Evolutionary conservation across 2,113 vertebrate genomes (phyloP).

Genomic region (Alosa alosa): DNA sequence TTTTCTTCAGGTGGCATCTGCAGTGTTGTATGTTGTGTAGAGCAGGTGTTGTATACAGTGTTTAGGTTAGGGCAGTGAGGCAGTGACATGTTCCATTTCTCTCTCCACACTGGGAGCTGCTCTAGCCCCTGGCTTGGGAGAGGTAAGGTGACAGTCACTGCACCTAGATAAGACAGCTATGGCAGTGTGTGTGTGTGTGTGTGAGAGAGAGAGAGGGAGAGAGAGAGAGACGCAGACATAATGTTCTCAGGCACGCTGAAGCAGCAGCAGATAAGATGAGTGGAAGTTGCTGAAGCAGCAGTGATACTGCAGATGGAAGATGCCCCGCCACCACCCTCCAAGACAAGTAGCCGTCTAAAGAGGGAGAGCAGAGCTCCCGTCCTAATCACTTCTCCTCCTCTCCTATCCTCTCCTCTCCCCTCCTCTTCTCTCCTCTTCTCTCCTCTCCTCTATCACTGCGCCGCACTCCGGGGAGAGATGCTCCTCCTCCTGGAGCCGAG

Average conservation of each 20-base stretch:
- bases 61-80: not conserved
- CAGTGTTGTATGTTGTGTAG: not conserved
- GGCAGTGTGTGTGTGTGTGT: not conserved
- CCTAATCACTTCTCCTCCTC: not conserved
- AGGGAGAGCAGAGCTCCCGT: not conserved
- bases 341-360: not conserved
- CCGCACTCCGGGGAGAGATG: too few relatives aligned
- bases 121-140: not conserved
- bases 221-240: slow-evolving; percentile 1
- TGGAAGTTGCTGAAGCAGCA: slow-evolving; percentile 11
- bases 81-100: not conserved
- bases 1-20: not conserved
- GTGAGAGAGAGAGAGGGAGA: not conserved
- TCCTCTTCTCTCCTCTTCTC: not conserved
- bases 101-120: not conserved
- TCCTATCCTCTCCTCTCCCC: not conserved
- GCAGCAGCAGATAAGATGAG: slow-evolving; percentile 20
- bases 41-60: not conserved
- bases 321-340: not conserved
- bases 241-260: not conserved
- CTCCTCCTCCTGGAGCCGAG: not conserved
- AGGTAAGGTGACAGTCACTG: not conserved
- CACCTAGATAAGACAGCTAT: not conserved
- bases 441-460: not conserved
- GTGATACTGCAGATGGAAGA: not conserved